Evolutionary conservation across 2,113 vertebrate genomes (phyloP), one percentile per base, ranked within the genome.

Genomic region (Brienomyrus longianalis): DNA sequence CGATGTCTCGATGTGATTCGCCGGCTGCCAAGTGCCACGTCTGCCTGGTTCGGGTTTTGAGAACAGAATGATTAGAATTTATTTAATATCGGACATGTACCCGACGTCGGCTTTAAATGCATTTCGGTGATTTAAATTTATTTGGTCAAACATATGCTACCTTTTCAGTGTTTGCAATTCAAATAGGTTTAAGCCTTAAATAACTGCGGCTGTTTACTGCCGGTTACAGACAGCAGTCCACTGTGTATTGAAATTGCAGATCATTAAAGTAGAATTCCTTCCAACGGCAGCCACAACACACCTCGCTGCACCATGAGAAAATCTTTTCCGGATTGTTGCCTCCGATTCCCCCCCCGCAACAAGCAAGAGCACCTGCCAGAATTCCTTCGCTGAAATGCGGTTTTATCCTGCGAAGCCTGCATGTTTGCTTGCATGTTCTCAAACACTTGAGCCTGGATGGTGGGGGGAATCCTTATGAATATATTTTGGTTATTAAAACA

Each of bases 401-500:
- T 86, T 86, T 70, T 31, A 31, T 31, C 62, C 62, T 27, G n/a
- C 10, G 1, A 31, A 70, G 27, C 62, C 10, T 13, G n/a, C n/a
- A 31, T 2, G 10, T 70, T 86, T 52, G 85, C 48, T 83, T 52
- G 66, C 50, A 80, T 54, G 70, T 43, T 54, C 47, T 89, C 23
- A 19, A 52, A 17, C 10, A 7, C 9, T 23, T 80, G 23, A 88
- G 39, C 17, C 2, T 84, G 59, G 43, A 88, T 43, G 13, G 39
- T 5, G 62, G 21, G 39, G 23, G 39, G 51, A 21, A 70, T 88
- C 19, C 70, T 87, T 54, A 23, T 80, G 50, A 90, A 90, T 56
- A 70, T 89, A 23, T 54, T 77, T 83, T 90, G 87, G 77, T 90
- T 50, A 91, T 91, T 90, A 88, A 88, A 88, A 91, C 51, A 86